Evolutionary conservation across 2,797 vertebrate genomes (phyloP), one percentile per base, ranked within the genome.

Genomic region (Onychomys leucogaster): DNA sequence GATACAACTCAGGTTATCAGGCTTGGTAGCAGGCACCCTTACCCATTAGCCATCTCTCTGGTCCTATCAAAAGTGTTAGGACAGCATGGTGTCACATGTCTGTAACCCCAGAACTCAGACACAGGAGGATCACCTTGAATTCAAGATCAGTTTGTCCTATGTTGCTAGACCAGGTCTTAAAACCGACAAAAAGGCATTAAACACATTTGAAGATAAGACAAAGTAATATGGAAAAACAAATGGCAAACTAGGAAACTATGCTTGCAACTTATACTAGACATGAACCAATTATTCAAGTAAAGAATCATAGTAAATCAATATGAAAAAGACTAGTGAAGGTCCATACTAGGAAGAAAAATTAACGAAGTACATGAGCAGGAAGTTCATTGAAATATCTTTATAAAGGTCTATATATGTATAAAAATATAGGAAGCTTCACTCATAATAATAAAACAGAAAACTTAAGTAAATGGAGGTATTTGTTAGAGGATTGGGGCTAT

Each of bases 361-460:
- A 92, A 71, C 34, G 75, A 73, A 80, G 16, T 37, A 37, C 34
- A 49, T 32, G 89, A 43, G 27, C 57, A 63, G 27, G 61, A 63
- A 3, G 27, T 43, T 43, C 37, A 63, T 32, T 83, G 81, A 78
- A 83, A 43, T 32, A 84, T 52, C 65, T 65, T 78, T 4, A 34
- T 13, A 49, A 67, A 87, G 34, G 32, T 61, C 8, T 83, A 21
- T 61, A 43, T 2, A 2, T 23, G 16, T 71, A 43, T 80, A 23
- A 89, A 94, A 77, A 91, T 65, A 86, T 81, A 93, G 27, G 49
- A 77, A 91, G 19, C 13, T 78, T 91, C 34, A 43, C 41, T 96
- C 27, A 29, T 75, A 92, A 67, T 43, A 65, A 90, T 63, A 86
- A 85, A 93, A 89, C 86, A 59, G 27, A 57, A 93, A 88, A 76